phyloP scores from a whole-genome alignment of 2,797 vertebrate genomes.

The Diplodus sargus region DNA sequence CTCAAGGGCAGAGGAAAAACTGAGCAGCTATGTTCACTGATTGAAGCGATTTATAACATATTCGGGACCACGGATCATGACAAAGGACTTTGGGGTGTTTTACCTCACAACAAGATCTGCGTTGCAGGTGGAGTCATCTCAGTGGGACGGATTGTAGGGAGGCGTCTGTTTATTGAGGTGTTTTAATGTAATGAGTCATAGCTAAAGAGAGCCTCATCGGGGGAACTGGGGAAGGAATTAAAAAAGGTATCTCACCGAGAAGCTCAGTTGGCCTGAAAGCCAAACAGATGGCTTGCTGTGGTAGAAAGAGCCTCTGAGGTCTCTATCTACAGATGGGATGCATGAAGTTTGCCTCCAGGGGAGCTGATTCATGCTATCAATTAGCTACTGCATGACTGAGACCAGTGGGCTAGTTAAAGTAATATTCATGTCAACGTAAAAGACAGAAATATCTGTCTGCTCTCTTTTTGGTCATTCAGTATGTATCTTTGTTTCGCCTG shows the following conservation, averaged over 20 bases:
- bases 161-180: constrained; percentile 65
- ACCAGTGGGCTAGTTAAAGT: constrained; percentile 49
- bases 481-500: not conserved
- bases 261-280: constrained; percentile 73
- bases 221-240: constrained; percentile 63
- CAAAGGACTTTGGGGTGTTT: constrained; percentile 37
- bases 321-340: constrained; percentile 71
- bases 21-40: constrained; percentile 54
- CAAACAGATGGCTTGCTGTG: constrained; percentile 78
- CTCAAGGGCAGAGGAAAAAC: constrained; percentile 41
- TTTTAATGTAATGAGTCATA: constrained; percentile 73
- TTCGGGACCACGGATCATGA: constrained; percentile 57
- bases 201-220: constrained; percentile 64
- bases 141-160: constrained; percentile 25
- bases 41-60: constrained; percentile 55
- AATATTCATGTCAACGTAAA: constrained; percentile 49
- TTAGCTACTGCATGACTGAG: constrained; percentile 60
- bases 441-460: constrained; percentile 13
- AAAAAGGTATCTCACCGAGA: constrained; percentile 67
- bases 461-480: not conserved
- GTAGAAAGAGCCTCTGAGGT: constrained; percentile 66
- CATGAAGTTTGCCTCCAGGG: constrained; percentile 52
- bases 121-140: constrained; percentile 47
- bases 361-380: constrained; percentile 61
- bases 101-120: constrained; percentile 29